Evolutionary conservation across 1,140 invertebrate genomes (phyloP).

Genomic region (Drosophila eugracilis): DNA sequence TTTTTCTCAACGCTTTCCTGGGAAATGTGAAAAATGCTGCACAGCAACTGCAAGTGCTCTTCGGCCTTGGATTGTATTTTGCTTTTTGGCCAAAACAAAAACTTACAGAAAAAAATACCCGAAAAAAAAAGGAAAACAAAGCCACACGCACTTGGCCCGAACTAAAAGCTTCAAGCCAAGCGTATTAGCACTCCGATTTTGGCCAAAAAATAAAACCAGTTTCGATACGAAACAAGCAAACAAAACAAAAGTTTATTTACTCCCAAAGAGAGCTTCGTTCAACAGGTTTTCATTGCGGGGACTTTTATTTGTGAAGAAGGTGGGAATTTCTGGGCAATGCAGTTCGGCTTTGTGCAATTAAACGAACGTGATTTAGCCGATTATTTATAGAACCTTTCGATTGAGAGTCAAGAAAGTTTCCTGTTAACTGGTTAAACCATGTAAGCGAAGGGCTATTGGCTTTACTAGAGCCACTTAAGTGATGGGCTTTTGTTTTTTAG

Average conservation of each 20-base stretch:
- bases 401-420: neutral
- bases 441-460: neutral
- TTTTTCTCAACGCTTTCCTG: conserved; percentile 22
- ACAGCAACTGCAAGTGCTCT: conserved; percentile 36
- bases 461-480: neutral
- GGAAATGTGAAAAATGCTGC: conserved; percentile 16
- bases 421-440: conserved; percentile 1
- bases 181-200: conserved; percentile 48
- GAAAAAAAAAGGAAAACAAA: conserved; percentile 3
- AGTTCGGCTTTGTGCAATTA: conserved; percentile 41
- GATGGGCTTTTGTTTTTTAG: no score
- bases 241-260: conserved; percentile 57
- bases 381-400: conserved; percentile 41
- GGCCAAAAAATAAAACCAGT: conserved; percentile 67
- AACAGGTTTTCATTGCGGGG: conserved; percentile 68
- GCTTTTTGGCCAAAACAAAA: conserved; percentile 15
- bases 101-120: no score
- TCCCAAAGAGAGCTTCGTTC: conserved; percentile 49
- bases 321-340: conserved; percentile 58
- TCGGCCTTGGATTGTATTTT: conserved; percentile 53
- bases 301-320: conserved; percentile 33
- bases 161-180: conserved; percentile 41
- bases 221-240: conserved; percentile 38
- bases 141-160: conserved; percentile 47
- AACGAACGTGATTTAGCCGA: conserved; percentile 49